phyloP scores from a whole-genome alignment of 2,888 invertebrate genomes.

The Lasioglossum lativentre region DNA sequence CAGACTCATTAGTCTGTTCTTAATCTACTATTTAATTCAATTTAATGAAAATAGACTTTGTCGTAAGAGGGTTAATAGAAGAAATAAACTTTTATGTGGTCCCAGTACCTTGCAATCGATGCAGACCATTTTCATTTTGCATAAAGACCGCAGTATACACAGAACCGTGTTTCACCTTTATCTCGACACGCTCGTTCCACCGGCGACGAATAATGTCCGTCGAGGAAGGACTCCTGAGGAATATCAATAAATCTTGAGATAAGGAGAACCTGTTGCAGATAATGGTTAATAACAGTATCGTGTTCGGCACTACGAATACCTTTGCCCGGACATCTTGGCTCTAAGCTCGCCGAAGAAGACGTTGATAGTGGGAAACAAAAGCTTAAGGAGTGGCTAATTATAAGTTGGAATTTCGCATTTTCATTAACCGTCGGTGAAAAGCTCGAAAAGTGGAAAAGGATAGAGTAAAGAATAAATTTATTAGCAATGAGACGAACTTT shows the following conservation, averaged over 20 bases:
- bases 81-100: neutral
- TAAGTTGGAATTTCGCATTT: no score
- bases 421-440: neutral
- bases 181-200: constrained; percentile 41
- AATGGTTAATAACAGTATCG: constrained; percentile 14
- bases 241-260: constrained; percentile 39
- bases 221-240: neutral
- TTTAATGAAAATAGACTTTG: no score
- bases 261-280: constrained; percentile 33
- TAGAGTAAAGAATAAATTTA: no score
- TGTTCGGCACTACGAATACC: neutral
- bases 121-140: neutral
- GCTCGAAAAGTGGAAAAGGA: neutral
- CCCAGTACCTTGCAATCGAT: neutral
- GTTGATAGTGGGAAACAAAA: neutral
- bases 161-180: constrained; percentile 33
- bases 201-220: constrained; percentile 17
- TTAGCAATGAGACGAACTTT: no score
- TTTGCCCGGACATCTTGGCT: neutral
- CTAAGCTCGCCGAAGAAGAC: neutral
- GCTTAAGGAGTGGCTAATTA: neutral
- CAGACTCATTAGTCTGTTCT: no score
- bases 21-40: no score
- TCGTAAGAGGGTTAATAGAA: no score
- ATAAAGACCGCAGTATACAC: neutral